A percentile compares a stretch with the other conserved stretches of the same genome.
Conservation (phyloP, 2,797 vertebrate species). For the Enteromius viviparus region DNA sequence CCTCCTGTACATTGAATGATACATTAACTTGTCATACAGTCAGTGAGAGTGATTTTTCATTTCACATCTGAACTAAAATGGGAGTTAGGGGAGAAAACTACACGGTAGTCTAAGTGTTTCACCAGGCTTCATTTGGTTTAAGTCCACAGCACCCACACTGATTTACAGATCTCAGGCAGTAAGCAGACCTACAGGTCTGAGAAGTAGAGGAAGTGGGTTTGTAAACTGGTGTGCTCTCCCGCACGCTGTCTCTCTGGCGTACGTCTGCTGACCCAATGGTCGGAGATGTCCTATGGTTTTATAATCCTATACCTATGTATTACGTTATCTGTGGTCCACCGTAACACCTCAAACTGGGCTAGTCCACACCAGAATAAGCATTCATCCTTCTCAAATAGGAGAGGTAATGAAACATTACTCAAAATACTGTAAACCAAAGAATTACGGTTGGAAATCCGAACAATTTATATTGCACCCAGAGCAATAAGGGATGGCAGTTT, state of each 20-base stretch:
- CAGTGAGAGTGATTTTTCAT: constrained; percentile 71
- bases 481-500: constrained; percentile 59
- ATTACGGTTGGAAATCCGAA: constrained; percentile 31
- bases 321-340: constrained; percentile 27
- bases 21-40: constrained; percentile 69
- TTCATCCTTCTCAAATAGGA: background rate
- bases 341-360: constrained; percentile 35
- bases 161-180: constrained; percentile 80
- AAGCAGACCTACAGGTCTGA: constrained; percentile 75
- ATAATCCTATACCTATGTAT: constrained; percentile 1
- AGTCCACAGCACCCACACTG: constrained; percentile 81
- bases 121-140: constrained; percentile 82
- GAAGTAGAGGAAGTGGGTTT: constrained; percentile 69
- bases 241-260: constrained; percentile 46
- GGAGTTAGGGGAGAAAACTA: constrained; percentile 66
- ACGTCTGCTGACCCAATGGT: constrained; percentile 38
- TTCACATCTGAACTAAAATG: constrained; percentile 80
- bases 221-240: constrained; percentile 71
- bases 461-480: constrained; percentile 46
- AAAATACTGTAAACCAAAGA: constrained; percentile 22
- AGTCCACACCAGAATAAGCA: constrained; percentile 48
- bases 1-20: constrained; percentile 88
- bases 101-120: constrained; percentile 72
- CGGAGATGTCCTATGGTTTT: constrained; percentile 10
- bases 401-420: constrained; percentile 4